Base-by-base conservation (phyloP, 2,888 invertebrate species). In the Xestoiulus laeticollis region DNA sequence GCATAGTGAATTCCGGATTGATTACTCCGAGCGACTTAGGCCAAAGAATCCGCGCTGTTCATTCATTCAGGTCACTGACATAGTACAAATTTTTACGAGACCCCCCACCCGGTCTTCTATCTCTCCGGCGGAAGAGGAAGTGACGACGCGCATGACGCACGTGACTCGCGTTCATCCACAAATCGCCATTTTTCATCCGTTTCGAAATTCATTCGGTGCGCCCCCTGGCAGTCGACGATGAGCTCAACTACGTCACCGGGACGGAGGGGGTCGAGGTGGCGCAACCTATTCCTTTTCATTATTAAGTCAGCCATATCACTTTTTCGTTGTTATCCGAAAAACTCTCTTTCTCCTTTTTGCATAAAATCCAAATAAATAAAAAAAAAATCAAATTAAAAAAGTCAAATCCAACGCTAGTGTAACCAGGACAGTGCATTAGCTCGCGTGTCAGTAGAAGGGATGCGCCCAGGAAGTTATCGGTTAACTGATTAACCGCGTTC, bases 31-130 rank as follows among this genome's bases (percentile, higher is more conserved):
- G 68, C 14, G 14, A 78, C 30, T 78, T 78, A 38, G 38, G 82
- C 87, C 87, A 87, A 87, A 87, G 87, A 87, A 78, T 43, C 19
- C 32, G 38, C 87, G 82, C 87, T 87, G 53, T 48, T 86, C 33
- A 48, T 86, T 59, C 59, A 87, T 87, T 87, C 87, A 87, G 87
- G 87, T 87, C 82, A 87, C 82, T 87, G 82, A 87, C 33, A 87
- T 87, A 87, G 87, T 87, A 87, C 87, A 87, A 87, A 87, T 87
- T 86, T 86, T 86, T 85, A 85, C 43, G 86, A 30, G 44, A 53
- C 44, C 86, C 44, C 86, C 86, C 44, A 86, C 86, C 53, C 53
- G 32, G 53, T 48, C 53, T 22, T 53, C 43, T 84, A 33, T 84
- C 84, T 84, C 33, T 33, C 33, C 32, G 85, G 19, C 85, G 85